A percentile compares a stretch with the other conserved stretches of the same genome.
Evolutionary conservation across 2,113 vertebrate species (phyloP).

Genomic region (Indicator indicator): DNA sequence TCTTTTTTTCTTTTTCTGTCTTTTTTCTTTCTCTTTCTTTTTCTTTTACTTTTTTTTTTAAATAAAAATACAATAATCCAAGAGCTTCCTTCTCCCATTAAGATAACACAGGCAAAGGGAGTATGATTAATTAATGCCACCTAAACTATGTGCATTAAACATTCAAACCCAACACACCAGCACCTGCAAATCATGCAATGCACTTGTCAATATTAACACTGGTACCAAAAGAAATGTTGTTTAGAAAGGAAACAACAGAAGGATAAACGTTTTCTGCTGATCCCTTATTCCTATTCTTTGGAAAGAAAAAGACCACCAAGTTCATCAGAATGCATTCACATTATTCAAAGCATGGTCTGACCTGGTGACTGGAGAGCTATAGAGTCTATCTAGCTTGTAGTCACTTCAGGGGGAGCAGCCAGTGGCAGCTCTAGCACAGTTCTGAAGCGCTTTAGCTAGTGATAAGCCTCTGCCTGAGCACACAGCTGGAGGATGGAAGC

Average conservation of each 20-base stretch:
- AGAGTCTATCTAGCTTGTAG: not conserved
- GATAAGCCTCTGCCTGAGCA: rapidly evolving
- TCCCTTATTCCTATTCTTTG: not conserved
- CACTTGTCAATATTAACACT: slow-evolving; percentile 1
- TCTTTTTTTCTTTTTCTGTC: no score
- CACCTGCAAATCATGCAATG: not conserved
- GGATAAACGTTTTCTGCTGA: not conserved
- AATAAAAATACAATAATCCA: not conserved
- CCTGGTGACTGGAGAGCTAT: no score
- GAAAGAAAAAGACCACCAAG: not conserved
- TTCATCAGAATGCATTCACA: not conserved
- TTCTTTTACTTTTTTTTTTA: no score
- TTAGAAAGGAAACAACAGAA: not conserved
- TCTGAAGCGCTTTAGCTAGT: not conserved
- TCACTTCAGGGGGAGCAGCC: rapidly evolving
- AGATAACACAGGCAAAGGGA: slow-evolving; percentile 34
- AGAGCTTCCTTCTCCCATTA: slow-evolving; percentile 19
- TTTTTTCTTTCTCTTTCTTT: no score
- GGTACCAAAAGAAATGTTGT: not conserved
- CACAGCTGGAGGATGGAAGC: not conserved
- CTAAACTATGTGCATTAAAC: slow-evolving; percentile 44
- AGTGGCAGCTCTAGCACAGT: not conserved
- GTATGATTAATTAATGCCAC: slow-evolving; percentile 35
- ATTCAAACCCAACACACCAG: not conserved
- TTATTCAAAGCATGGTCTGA: not conserved